Percentiles rank a stretch among this genome's conserved stretches.
Conservation (phyloP, 1,140 invertebrate genomes). For the Scaptomyza montana region DNA sequence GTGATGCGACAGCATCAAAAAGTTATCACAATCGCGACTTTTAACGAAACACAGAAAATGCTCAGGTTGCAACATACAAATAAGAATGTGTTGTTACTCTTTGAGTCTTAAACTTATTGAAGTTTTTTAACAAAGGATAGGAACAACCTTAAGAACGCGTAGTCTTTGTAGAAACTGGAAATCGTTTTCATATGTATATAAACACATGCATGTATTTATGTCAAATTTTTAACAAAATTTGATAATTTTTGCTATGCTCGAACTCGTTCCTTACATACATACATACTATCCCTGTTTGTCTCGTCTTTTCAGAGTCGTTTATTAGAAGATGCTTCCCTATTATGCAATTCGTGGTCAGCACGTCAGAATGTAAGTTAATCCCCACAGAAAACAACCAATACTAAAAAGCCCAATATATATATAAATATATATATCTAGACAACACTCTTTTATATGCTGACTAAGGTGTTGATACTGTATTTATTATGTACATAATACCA, state of each 20-base stretch:
- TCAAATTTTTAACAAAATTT: conserved; percentile 9
- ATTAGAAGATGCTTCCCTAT: conserved; percentile 93
- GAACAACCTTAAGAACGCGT: too few species aligned
- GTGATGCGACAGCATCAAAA: conserved; percentile 20
- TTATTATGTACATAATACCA: not conserved
- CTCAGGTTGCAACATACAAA: not conserved
- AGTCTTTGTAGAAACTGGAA: too few species aligned
- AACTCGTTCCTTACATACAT: conserved; percentile 36
- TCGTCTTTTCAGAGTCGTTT: conserved; percentile 90
- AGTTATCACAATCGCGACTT: conserved; percentile 3
- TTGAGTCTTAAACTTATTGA: too few species aligned
- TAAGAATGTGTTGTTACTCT: too few species aligned
- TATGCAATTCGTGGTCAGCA: conserved; percentile 95
- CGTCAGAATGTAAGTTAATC: conserved; percentile 91
- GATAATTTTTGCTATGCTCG: conserved; percentile 11
- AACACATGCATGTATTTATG: conserved; percentile 2
- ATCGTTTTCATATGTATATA: too few species aligned
- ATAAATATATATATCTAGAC: not conserved
- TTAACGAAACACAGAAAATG: conserved; percentile 1
- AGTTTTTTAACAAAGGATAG: too few species aligned
- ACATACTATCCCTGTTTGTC: conserved; percentile 77
- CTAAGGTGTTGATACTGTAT: not conserved
- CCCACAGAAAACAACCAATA: conserved; percentile 25
- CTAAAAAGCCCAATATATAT: conserved; percentile 11
- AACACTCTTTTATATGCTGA: conserved; percentile 2